Conservation (phyloP, 2,113 vertebrate species). For the Sinocyclocheilus maitianheensis region DNA sequence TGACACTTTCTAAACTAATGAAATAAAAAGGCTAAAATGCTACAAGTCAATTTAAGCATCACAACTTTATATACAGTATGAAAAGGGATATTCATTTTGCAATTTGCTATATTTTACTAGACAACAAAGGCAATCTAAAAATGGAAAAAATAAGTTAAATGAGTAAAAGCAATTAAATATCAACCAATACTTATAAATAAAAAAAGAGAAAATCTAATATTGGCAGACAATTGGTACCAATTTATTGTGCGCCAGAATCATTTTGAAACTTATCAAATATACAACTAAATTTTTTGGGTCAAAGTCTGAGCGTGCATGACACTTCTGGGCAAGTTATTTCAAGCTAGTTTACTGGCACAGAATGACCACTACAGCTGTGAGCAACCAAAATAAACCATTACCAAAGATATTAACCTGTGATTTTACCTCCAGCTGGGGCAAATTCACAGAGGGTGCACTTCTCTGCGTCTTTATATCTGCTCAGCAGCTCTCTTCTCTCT, state of each 20-base stretch:
- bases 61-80: background rate
- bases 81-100: background rate
- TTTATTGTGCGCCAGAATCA: background rate
- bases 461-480: background rate
- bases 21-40: no score
- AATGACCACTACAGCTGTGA: background rate
- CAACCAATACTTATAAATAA: no score
- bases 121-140: background rate
- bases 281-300: background rate
- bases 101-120: background rate
- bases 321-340: background rate
- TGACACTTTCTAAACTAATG: no score
- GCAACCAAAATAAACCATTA: constrained; percentile 24
- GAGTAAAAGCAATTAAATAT: background rate
- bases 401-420: background rate
- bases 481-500: constrained; percentile 4
- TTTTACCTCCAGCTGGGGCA: background rate
- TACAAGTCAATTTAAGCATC: background rate
- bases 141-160: background rate
- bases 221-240: background rate
- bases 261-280: background rate
- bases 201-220: background rate
- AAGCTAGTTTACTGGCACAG: background rate
- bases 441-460: constrained; percentile 15
- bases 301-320: background rate